These are phyloP conservation scores for Rhagoletis pomonella DNA, from an alignment of 1,140 invertebrate genomes.

Conservation along the genomic window DNA sequence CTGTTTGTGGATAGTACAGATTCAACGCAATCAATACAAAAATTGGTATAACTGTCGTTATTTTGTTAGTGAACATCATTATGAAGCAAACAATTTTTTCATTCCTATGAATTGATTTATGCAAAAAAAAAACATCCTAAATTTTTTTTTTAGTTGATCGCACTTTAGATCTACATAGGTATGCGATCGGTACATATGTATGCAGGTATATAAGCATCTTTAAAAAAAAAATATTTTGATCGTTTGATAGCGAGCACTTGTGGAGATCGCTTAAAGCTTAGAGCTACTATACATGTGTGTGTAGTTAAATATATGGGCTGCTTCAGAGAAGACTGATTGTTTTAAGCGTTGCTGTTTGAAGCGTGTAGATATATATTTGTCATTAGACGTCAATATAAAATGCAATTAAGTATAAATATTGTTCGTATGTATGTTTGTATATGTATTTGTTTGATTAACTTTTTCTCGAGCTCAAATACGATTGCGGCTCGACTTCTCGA, in stretches of 20 bases:
- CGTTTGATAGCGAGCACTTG: not conserved
- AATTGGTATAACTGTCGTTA: too few species aligned
- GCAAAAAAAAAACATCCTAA: too few species aligned
- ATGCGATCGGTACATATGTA: not conserved
- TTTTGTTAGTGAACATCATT: too few species aligned
- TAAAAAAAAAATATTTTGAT: not conserved
- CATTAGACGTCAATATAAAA: not conserved
- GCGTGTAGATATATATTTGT: not conserved
- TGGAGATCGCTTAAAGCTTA: not conserved
- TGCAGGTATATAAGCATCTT: not conserved
- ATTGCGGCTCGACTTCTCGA: not conserved
- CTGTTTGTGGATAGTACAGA: too few species aligned
- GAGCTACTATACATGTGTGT: not conserved
- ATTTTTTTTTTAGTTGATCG: too few species aligned
- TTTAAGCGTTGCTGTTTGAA: not conserved
- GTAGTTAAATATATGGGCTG: not conserved
- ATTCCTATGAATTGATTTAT: too few species aligned
- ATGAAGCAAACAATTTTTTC: too few species aligned
- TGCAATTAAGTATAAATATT: not conserved
- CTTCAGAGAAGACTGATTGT: not conserved
- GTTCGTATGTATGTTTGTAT: not conserved
- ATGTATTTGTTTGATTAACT: not conserved
- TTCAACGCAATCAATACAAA: too few species aligned
- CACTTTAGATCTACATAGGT: too few species aligned
- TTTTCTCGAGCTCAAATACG: slow-evolving; percentile 11